phyloP scores from a whole-genome alignment of 2,113 vertebrate species.

The Lepus timidus region DNA sequence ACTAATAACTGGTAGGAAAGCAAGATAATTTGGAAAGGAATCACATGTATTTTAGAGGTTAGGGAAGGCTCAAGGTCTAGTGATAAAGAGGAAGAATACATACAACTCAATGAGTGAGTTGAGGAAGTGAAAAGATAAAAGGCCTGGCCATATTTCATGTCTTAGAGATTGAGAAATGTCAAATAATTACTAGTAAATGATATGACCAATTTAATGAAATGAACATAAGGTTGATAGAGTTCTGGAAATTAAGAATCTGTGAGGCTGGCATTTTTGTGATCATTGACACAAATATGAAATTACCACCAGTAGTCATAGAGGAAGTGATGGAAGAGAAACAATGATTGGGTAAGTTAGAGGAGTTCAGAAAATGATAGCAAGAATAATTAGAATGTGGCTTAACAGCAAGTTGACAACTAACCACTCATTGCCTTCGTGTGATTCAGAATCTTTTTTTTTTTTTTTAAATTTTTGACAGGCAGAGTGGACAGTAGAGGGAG shows the following conservation, averaged over 20 bases:
- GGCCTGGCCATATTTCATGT: not conserved
- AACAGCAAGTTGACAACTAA: not conserved
- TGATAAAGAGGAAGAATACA: not conserved
- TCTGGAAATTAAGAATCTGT: not conserved
- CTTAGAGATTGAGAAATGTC: not conserved
- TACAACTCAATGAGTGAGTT: not conserved
- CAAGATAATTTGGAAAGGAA: not conserved
- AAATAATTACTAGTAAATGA: not conserved
- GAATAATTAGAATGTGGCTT: not conserved
- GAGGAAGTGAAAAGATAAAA: not conserved
- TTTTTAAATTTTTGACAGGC: too few relatives aligned
- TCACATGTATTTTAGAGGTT: not conserved
- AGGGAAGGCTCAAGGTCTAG: not conserved
- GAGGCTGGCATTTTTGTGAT: not conserved
- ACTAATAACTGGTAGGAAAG: not conserved
- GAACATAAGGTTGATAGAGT: not conserved
- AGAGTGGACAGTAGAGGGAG: too few relatives aligned
- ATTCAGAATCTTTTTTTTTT: not conserved
- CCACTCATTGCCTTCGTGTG: not conserved
- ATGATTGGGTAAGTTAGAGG: not conserved
- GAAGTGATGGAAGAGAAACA: not conserved
- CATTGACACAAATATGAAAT: not conserved
- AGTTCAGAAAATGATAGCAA: not conserved
- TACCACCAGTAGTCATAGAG: not conserved
- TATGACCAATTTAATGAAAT: not conserved